A percentile compares a stretch with the other conserved stretches of the same genome.
Conservation (phyloP, 2,113 vertebrate genomes). For the Capricornis sumatraensis region DNA sequence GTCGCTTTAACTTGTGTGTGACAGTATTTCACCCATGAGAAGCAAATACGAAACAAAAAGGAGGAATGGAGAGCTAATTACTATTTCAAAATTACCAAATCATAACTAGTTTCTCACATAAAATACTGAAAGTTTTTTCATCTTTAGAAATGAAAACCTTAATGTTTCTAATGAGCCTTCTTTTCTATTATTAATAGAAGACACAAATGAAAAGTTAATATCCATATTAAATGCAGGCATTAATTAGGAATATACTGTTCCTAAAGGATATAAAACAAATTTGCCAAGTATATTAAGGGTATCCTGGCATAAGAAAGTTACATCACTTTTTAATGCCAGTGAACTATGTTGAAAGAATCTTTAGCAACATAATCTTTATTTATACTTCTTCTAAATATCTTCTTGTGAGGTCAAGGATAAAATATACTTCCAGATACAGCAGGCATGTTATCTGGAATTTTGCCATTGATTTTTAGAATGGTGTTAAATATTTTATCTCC, state of each 20-base stretch:
- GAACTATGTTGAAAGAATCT: slow-evolving; percentile 16
- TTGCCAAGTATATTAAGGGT: neutral
- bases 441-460: neutral
- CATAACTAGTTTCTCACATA: neutral
- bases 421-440: neutral
- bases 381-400: neutral
- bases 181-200: neutral
- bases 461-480: neutral
- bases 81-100: neutral
- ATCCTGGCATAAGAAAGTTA: neutral
- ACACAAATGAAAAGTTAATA: neutral
- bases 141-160: neutral
- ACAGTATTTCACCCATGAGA: neutral
- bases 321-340: neutral
- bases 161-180: neutral
- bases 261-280: neutral
- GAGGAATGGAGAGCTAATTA: neutral
- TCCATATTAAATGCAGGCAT: neutral
- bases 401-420: neutral
- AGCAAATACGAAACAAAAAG: neutral
- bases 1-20: neutral
- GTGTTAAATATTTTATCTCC: neutral
- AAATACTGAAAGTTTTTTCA: neutral
- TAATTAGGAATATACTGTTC: neutral
- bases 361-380: slow-evolving; percentile 1